Evolutionary conservation across 2,797 vertebrate genomes (phyloP), one percentile per base, ranked within the genome.

Genomic region (Tragelaphus eurycerus): DNA sequence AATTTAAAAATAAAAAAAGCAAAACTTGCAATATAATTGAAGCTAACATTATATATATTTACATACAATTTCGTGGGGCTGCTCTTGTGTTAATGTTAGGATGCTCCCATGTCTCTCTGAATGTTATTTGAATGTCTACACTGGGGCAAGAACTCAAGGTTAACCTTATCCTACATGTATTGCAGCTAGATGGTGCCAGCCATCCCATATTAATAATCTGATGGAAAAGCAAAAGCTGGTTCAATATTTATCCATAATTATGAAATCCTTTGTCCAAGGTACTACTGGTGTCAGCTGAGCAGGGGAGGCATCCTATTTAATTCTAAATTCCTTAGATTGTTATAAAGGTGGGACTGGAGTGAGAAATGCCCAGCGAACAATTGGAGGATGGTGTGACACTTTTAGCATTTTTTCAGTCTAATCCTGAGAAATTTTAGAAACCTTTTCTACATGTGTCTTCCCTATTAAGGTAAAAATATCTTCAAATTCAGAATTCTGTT

Each of bases 161-260:
- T 96, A 89, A 50, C 60, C n/a, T 60, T 83, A 25, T 54, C 57
- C 48, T 93, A 34, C 74, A 23, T 74, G n/a, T 84, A 13, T 59
- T 87, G 25, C 12, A 96, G 38, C 12, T 86, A 91, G 46, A 60
- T 89, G 21, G 6, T 83, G 27, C 59, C 90, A 96, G 59, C 10
- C 25, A 85, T 88, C 34, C 91, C 25, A 67, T 48, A 31, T 85
- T 46, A 92, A 91, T 87, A 79, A 82, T 19, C 31, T 60, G 23
- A 59, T 25, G n/a, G 38, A 23, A 15, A 11, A 57, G 21, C 46
- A 89, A 96, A 84, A 57, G 4, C 19, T n/a, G 38, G 89, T 10
- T 89, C 13, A 11, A 1, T 78, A 11, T 76, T 89, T 88, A n/a
- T 4, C 27, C 15, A 59, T 25, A 91, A 2, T 4, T 57, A 27